A percentile compares a stretch with the other conserved stretches of the same genome.
Conservation (phyloP, 2,888 invertebrate genomes). For the Melieria picta region DNA sequence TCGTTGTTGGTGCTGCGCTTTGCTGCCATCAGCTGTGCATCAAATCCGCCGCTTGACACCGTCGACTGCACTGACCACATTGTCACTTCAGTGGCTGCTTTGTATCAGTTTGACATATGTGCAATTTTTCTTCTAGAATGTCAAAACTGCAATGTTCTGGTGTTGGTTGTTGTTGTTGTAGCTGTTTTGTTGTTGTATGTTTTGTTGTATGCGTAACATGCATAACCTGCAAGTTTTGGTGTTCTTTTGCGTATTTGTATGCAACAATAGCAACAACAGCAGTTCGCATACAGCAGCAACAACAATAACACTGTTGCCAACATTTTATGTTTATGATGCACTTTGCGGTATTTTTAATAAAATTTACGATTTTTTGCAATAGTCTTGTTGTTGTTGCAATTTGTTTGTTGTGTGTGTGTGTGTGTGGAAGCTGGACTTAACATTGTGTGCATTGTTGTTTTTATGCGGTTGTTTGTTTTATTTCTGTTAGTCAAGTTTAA, state of each 20-base stretch:
- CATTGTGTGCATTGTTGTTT: no score
- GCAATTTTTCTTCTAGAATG: conserved; percentile 47
- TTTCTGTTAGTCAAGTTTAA: neutral
- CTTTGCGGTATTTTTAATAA: conserved; percentile 8
- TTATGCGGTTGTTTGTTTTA: no score
- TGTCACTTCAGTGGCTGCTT: conserved; percentile 1
- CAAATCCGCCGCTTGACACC: no score
- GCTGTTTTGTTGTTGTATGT: conserved; percentile 26
- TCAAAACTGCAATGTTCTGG: conserved; percentile 36
- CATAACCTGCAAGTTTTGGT: no score
- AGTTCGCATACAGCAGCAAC: neutral
- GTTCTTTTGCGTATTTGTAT: neutral
- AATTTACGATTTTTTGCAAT: conserved; percentile 8
- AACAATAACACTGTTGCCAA: conserved; percentile 3
- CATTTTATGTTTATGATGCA: conserved; percentile 5
- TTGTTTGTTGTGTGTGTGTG: neutral
- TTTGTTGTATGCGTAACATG: neutral
- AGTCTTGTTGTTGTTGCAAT: neutral
- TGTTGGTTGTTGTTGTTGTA: no score
- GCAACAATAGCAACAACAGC: neutral
- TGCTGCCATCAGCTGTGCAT: no score
- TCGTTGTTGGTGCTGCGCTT: neutral
- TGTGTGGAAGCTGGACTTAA: no score
- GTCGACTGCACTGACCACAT: no score
- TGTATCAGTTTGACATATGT: conserved; percentile 46